These are phyloP conservation scores for Bufo gargarizans DNA, from an alignment of 2,113 vertebrate species.

Conservation along the genomic window DNA sequence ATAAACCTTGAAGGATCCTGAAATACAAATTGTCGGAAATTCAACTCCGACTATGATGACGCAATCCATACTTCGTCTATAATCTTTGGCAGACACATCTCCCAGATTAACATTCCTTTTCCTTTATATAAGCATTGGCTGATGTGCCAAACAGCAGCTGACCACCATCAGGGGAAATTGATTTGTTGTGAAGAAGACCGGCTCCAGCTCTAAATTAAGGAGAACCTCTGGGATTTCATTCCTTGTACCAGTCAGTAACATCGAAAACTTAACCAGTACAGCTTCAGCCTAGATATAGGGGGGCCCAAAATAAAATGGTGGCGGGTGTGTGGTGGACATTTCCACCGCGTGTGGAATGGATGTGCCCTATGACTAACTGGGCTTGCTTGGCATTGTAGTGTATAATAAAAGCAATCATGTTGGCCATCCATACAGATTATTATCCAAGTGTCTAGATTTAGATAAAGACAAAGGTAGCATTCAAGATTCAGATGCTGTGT, in stretches of 20 bases:
- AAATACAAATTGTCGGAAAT: constrained; percentile 23
- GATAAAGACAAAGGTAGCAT: background rate
- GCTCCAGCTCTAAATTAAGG: background rate
- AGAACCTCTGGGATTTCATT: background rate
- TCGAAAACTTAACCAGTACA: too few relatives aligned
- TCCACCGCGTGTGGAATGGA: too few relatives aligned
- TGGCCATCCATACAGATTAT: too few relatives aligned
- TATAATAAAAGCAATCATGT: too few relatives aligned
- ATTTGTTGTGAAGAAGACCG: constrained; percentile 24
- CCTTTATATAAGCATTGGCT: constrained; percentile 70
- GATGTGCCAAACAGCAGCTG: constrained; percentile 68
- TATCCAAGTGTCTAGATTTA: too few relatives aligned
- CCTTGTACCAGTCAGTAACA: background rate
- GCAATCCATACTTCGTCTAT: constrained; percentile 65
- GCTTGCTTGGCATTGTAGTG: too few relatives aligned
- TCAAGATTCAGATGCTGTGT: background rate
- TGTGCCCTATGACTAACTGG: too few relatives aligned
- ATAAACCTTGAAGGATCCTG: background rate
- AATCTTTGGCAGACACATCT: constrained; percentile 65
- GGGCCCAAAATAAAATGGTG: too few relatives aligned
- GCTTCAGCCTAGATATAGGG: too few relatives aligned
- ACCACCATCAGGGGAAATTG: constrained; percentile 68
- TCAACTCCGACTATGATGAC: constrained; percentile 45
- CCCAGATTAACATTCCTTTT: constrained; percentile 69
- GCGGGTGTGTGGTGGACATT: too few relatives aligned